Base-by-base conservation (phyloP, 2,888 invertebrate genomes). In the Eilema griseolum region DNA sequence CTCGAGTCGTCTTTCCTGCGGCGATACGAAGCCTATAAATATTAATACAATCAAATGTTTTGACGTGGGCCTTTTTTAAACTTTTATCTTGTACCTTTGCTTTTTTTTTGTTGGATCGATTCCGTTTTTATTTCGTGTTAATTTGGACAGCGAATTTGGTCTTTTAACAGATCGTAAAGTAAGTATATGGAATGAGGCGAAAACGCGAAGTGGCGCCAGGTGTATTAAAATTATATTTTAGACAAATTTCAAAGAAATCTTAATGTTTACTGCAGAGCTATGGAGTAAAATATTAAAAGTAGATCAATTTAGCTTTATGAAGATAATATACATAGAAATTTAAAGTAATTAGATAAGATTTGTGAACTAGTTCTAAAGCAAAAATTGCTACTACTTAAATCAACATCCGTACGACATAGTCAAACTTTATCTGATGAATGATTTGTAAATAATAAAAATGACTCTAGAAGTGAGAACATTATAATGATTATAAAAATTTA, bases 101-200 rank as follows among this genome's bases (percentile, higher is more conserved):
- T 93, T 92, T 90, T 93, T 92, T 93, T 94, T 94, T 11, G 90
- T 92, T 83, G 85, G 89, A 89, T 92, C 92, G 94, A 92, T 93
- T 92, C 88, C 90, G 91, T 92, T 95, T 94, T 95, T 95, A 93
- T 94, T 95, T 94, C 93, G 94, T 94, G 95, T 95, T 94, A 95
- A 95, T 94, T 95, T 95, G 93, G 93, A 92, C 95, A 93, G 94
- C 92, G 93, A 93, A 94, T 93, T 92, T 88, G 90, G 93, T 92
- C 94, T 95, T 95, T 95, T 95, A 95, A 93, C 95, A 95, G 95
- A 93, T 95, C 95, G 95, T 95, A 95, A 95, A 95, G 94, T 93
- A 95, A 95, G 94, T 93, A 91, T 84, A 83, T 84, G 85, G 84
- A 88, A 83, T 85, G 81, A 83, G 80, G 82, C 83, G 79, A 78